Evolutionary conservation across 2,113 vertebrate species (phyloP), one percentile per base, ranked within the genome.

Genomic region (Eleginops maclovinus): DNA sequence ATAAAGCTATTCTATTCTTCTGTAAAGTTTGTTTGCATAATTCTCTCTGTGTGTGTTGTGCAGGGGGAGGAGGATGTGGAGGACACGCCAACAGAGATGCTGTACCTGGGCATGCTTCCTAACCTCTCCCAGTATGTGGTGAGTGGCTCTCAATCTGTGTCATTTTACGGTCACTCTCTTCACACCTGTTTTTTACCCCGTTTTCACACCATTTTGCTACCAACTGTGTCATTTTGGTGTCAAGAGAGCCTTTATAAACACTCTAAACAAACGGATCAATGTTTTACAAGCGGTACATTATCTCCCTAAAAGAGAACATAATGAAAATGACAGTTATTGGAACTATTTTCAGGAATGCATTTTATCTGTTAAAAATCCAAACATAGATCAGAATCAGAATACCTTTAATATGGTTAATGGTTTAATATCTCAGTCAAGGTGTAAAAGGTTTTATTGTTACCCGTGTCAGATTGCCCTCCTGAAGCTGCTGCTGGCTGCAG

Each of bases 91-190:
- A 93, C 96, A 51, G 98, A 99, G 93, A 87, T 95, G 19, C 79
- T 99, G 49, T 99, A 99, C 66, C 93, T 96, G 82, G 96, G 96
- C 9, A 97, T 99, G 97, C 78, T 99, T 60, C 96, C 95, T 56
- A 98, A 96, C 73, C 95, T 99, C 64, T 98, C 98, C 7, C 98
- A 99, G 89, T 97, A 98, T 40, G 97, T 99, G 97, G 98, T 99
- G 90, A 96, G 96, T 46, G 41, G 14, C 17, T 68, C 43, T 0
- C 21, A 24, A 53, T 24, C 21, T 1, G 15, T 56, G 5, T 7
- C 36, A 44, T 50, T 4, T 28, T 67, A 21, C 55, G n/a, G 5
- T 41, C 31, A 61, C 56, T 21, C 60, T 21, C 60, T 14, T 12
- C 12, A 41, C n/a, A 16, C 11, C 4, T 17, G 1, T 21, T 58